Conservation (phyloP, 2,113 vertebrate genomes). For the Podarcis raffonei region DNA sequence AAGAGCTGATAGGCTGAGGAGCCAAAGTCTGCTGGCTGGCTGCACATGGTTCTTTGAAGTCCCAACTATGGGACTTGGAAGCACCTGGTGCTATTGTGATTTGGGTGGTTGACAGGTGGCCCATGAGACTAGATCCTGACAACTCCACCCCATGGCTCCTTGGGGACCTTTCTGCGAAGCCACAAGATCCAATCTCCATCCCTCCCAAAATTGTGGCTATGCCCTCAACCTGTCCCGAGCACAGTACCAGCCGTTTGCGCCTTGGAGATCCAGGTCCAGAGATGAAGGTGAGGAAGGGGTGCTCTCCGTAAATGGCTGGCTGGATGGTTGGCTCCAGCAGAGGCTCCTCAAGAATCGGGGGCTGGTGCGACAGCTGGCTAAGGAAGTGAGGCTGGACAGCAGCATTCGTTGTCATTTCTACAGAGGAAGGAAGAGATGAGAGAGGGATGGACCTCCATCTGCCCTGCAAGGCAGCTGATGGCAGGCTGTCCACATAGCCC, state of each 20-base stretch:
- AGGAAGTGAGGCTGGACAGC: slow-evolving; percentile 34
- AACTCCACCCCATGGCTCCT: too few species aligned
- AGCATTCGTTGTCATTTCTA: slow-evolving; percentile 37
- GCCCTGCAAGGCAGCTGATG: neutral
- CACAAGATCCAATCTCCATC: neutral
- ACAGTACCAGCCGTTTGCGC: slow-evolving; percentile 53
- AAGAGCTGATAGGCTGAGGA: too few species aligned
- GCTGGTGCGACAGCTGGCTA: slow-evolving; percentile 21
- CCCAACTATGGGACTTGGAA: too few species aligned
- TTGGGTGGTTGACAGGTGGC: too few species aligned
- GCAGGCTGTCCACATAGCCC: too few species aligned
- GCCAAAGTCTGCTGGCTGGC: too few species aligned
- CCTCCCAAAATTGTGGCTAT: too few species aligned
- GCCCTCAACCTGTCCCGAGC: rapidly evolving
- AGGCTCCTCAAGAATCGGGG: neutral
- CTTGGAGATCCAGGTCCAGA: slow-evolving; percentile 47
- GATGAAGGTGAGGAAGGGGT: neutral
- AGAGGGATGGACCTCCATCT: neutral
- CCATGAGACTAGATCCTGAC: too few species aligned
- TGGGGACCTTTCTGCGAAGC: neutral
- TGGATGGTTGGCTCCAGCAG: neutral
- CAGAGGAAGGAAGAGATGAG: slow-evolving; percentile 6
- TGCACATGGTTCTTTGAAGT: too few species aligned
- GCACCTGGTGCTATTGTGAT: too few species aligned
- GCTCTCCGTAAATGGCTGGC: rapidly evolving